Conservation (phyloP, 1,140 invertebrate species). For the Hirudo medicinalis region DNA sequence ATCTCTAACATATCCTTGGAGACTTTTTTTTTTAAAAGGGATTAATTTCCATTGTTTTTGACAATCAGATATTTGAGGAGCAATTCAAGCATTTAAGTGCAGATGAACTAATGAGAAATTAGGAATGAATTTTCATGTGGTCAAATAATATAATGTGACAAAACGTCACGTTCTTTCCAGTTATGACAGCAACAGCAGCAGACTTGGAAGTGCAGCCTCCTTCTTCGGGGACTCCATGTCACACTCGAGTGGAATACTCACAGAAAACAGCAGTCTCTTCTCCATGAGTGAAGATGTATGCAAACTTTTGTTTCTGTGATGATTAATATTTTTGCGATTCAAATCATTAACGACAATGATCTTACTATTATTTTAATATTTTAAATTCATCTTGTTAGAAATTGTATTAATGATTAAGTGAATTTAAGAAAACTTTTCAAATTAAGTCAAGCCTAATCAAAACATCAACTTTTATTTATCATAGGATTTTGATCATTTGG, state of each 20-base stretch:
- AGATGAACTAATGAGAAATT: no score
- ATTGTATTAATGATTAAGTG: neutral
- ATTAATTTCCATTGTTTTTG: no score
- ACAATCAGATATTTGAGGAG: no score
- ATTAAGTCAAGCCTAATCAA: neutral
- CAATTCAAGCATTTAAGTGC: no score
- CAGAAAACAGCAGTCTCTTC: constrained; percentile 8
- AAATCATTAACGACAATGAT: neutral
- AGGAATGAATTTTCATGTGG: no score
- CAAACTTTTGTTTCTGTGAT: neutral
- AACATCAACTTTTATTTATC: neutral
- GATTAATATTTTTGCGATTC: no score
- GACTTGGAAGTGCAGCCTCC: neutral
- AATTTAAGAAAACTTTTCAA: neutral
- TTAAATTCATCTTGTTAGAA: neutral
- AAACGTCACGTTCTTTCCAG: no score
- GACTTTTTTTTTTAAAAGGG: no score
- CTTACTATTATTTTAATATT: neutral
- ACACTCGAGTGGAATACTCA: neutral
- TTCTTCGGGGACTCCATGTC: neutral
- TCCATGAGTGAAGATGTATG: constrained; percentile 8
- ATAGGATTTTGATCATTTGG: constrained; percentile 3
- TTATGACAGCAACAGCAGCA: neutral
- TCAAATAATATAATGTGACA: no score
- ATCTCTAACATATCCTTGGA: no score